phyloP scores from a whole-genome alignment of 2,113 vertebrate genomes.

The Odocoileus virginianus region DNA sequence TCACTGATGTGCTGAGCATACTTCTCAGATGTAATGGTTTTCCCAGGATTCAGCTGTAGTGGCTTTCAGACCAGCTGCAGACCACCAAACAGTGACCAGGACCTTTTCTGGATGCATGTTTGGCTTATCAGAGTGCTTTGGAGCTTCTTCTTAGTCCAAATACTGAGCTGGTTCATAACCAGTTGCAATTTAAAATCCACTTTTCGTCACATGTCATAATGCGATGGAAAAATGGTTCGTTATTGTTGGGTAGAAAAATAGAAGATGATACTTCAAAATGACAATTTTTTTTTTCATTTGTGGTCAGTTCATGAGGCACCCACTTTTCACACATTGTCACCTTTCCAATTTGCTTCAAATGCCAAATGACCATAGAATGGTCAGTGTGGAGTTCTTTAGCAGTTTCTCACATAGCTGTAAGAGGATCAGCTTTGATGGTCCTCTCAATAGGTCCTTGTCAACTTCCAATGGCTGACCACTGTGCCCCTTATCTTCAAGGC shows the following conservation, averaged over 20 bases:
- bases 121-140: background rate
- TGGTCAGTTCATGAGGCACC: background rate
- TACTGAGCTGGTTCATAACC: background rate
- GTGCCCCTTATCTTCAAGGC: background rate
- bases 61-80: background rate
- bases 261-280: background rate
- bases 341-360: background rate
- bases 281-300: background rate
- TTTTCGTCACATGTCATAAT: background rate
- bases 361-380: background rate
- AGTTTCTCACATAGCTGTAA: background rate
- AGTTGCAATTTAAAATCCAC: background rate
- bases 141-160: background rate
- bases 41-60: background rate
- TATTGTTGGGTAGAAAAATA: background rate
- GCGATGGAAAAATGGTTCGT: rapidly evolving
- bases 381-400: background rate
- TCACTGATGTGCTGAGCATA: background rate
- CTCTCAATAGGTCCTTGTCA: background rate
- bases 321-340: background rate
- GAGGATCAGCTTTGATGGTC: background rate
- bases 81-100: background rate
- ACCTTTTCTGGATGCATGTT: background rate
- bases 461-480: background rate
- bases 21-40: background rate